Base-by-base conservation (phyloP, 2,113 vertebrate species). In the Piaya cayana region DNA sequence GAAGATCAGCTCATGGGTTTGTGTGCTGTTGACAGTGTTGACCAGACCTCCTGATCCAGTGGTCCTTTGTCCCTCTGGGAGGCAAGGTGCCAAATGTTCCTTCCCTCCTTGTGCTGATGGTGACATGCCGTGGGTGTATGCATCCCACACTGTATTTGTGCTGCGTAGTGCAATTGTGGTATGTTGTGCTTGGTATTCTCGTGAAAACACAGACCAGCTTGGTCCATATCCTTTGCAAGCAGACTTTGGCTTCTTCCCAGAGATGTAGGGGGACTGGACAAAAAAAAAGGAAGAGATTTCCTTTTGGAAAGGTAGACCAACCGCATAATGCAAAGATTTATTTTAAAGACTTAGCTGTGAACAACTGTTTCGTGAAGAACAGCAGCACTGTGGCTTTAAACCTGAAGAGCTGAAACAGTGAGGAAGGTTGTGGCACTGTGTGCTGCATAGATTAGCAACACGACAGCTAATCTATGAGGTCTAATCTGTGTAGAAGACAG, bases 1-100 rank as follows among this genome's bases (percentile, higher is more conserved):
- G 32, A 68, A 60, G 29, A 37, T 27, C 1, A 34, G 22, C 23
- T 72, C 23, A 16, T 0, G 0, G n/a, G 3, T 37, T 88, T 77
- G 34, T 50, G 64, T n/a, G 19, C 43, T 82, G 6, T 59, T 49
- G 64, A n/a, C 17, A n/a, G 16, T 27, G 42, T 62, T 69, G n/a
- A 45, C 34, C 34, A 64, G 62, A 64, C 32, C 17, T 39, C 52
- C 32, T 3, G 34, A 63, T 37, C 65, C 58, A 30, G 53, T 53
- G 50, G 43, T 43, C 56, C 39, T 71, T 78, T 79, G 43, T 68
- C 58, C 27, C 30, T 49, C 15, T 65, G 27, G 15, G 15, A 53
- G 65, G 36, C 53, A 64, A 60, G 29, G 43, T 60, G 62, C 39
- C 78, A 87, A 11, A 49, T 36, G 45, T 27, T 88, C 22, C 15